Evolutionary conservation across 2,113 vertebrate genomes (phyloP).

Genomic region (Etia nguti): DNA sequence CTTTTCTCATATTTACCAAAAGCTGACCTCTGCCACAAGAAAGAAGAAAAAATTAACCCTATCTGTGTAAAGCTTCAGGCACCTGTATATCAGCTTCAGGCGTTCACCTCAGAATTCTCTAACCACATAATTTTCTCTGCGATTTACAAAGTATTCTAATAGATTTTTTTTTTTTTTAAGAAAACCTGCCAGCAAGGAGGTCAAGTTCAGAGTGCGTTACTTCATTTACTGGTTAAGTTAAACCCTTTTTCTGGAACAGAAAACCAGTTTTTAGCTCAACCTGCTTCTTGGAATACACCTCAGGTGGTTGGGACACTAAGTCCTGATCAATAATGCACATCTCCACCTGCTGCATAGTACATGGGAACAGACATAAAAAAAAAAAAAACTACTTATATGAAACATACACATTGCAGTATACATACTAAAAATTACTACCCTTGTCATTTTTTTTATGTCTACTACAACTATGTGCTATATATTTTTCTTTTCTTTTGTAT

Average conservation of each 20-base stretch:
- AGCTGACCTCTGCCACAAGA: too few relatives aligned
- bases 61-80: too few relatives aligned
- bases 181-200: too few relatives aligned
- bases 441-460: not conserved
- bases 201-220: not conserved
- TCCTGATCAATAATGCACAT: accelerated
- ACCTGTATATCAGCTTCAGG: too few relatives aligned
- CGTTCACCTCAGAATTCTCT: too few relatives aligned
- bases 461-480: not conserved
- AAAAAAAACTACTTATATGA: not conserved
- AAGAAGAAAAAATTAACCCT: too few relatives aligned
- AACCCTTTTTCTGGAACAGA: not conserved
- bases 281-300: not conserved
- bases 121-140: too few relatives aligned
- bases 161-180: too few relatives aligned
- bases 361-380: not conserved
- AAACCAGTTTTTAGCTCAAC: not conserved
- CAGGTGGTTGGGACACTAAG: not conserved
- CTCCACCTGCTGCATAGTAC: not conserved
- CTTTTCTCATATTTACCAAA: too few relatives aligned
- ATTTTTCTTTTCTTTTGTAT: accelerated
- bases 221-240: not conserved
- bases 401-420: not conserved
- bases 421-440: not conserved
- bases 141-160: too few relatives aligned